A percentile compares a stretch with the other conserved stretches of the same genome.
phyloP scores from a whole-genome alignment of 2,113 vertebrate genomes.

The Blennius ocellaris region DNA sequence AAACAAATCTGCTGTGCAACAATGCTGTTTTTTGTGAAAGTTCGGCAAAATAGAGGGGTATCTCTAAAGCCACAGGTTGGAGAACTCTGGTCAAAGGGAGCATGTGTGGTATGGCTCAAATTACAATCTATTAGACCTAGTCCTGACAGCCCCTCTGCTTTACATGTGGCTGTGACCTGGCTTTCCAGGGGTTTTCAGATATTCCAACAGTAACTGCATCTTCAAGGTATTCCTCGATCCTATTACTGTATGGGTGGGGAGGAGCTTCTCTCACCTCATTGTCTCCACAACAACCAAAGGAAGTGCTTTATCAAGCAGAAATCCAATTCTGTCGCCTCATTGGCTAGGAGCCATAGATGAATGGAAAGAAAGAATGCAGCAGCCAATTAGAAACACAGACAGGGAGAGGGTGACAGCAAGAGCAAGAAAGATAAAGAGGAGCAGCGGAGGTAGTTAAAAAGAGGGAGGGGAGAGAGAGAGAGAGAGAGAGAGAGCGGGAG shows the following conservation, averaged over 20 bases:
- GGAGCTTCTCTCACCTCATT: constrained; percentile 39
- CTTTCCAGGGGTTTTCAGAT: constrained; percentile 40
- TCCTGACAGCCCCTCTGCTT: constrained; percentile 22
- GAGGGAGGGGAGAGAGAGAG: constrained; percentile 2
- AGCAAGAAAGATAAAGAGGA: constrained; percentile 29
- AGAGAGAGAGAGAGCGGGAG: constrained; percentile 19
- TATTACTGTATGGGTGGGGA: constrained; percentile 41
- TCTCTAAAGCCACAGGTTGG: too few species aligned
- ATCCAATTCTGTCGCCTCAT: constrained; percentile 79
- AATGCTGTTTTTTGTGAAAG: too few species aligned
- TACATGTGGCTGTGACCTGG: constrained; percentile 30
- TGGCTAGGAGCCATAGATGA: constrained; percentile 73
- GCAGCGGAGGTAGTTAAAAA: neutral
- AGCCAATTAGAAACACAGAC: constrained; percentile 75
- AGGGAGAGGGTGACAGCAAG: constrained; percentile 32
- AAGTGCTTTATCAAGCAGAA: constrained; percentile 81
- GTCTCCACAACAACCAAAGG: constrained; percentile 70
- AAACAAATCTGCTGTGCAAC: too few species aligned
- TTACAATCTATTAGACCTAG: constrained; percentile 36
- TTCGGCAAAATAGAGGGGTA: too few species aligned
- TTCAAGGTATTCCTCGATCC: constrained; percentile 42
- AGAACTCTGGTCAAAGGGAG: constrained; percentile 15
- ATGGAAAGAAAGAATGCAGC: constrained; percentile 59
- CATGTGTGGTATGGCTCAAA: constrained; percentile 40
- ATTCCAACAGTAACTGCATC: constrained; percentile 26